Evolutionary conservation across 1,140 invertebrate species (phyloP), one percentile per base, ranked within the genome.

Genomic region (Drosophila parabipectinata): DNA sequence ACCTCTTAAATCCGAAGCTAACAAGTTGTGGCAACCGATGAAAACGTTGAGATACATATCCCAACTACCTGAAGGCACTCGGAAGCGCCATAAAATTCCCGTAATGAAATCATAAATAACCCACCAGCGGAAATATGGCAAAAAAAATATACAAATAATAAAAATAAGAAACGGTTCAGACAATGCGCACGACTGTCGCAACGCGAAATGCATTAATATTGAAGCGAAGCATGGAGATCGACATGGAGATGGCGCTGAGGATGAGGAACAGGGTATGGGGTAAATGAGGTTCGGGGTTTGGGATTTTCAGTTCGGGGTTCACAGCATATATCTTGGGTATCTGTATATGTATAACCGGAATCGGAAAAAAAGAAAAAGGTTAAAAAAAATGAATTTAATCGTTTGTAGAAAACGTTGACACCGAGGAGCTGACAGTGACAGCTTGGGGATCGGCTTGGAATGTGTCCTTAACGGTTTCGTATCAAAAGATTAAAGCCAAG

Each of bases 31-130:
- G 61, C 52, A 48, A 56, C 21, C 48, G 81, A 84, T 84, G 81
- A 85, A 77, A 81, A 87, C 77, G 81, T 77, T 55, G 32, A 66
- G 77, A 84, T 75, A 48, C 39, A 47, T 58, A 67, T 79, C 72
- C 64, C 56, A 84, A 74, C 81, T 87, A 88, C 74, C 83, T 82
- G 75, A 45, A 66, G 83, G 74, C 83, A 87, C 83, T 87, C 82
- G 82, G 82, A 87, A 87, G 82, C 82, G 78, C 78, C 79, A 88
- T 87, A 79, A 87, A 87, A 82, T 61, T 72, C 74, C 82, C 66
- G 74, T 82, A 87, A 87, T 87, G 83, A 88, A 87, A 87, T 79
- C 82, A 87, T 87, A 87, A 87, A 87, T 87, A 79, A 88, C 64
- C 37, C 68, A 55, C 50, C 75, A 67, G 69, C 82, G 82, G 83